These are phyloP conservation scores for Nycticryphes semicollaris DNA, from an alignment of 2,113 vertebrate genomes.

Conservation along the genomic window DNA sequence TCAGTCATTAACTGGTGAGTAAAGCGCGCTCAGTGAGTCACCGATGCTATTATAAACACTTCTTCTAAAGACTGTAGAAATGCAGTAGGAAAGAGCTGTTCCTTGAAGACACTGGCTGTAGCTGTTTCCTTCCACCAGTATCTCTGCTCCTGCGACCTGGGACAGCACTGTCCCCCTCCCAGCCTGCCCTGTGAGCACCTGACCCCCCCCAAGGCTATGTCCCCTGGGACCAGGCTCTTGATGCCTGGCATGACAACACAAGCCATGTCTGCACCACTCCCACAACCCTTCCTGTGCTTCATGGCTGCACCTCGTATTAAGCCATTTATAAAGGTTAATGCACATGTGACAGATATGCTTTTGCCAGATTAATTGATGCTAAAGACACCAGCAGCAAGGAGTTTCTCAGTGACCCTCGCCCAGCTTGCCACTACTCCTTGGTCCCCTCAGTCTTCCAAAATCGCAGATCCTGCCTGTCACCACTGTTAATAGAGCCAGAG, in stretches of 20 bases:
- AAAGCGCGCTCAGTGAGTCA: slow-evolving; percentile 28
- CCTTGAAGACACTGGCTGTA: neutral
- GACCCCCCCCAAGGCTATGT: neutral
- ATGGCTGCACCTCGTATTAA: neutral
- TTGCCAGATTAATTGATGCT: neutral
- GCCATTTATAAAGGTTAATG: slow-evolving; percentile 10
- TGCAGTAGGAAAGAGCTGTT: neutral
- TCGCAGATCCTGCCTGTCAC: neutral
- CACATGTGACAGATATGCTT: neutral
- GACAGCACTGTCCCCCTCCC: accelerated
- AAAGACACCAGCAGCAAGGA: neutral
- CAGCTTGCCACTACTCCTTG: neutral
- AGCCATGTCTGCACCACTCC: neutral
- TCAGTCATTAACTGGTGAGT: slow-evolving; percentile 22
- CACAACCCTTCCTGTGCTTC: neutral
- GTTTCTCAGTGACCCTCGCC: neutral
- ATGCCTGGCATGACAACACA: neutral
- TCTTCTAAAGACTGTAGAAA: neutral
- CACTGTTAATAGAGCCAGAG: neutral
- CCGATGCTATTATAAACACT: neutral
- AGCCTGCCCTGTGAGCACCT: accelerated
- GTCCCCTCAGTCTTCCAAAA: neutral
- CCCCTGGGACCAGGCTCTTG: neutral
- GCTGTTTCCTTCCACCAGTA: neutral
- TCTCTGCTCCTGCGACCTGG: neutral